These are phyloP conservation scores for Parnassius smintheus DNA, from an alignment of 2,888 invertebrate genomes.

Conservation along the genomic window DNA sequence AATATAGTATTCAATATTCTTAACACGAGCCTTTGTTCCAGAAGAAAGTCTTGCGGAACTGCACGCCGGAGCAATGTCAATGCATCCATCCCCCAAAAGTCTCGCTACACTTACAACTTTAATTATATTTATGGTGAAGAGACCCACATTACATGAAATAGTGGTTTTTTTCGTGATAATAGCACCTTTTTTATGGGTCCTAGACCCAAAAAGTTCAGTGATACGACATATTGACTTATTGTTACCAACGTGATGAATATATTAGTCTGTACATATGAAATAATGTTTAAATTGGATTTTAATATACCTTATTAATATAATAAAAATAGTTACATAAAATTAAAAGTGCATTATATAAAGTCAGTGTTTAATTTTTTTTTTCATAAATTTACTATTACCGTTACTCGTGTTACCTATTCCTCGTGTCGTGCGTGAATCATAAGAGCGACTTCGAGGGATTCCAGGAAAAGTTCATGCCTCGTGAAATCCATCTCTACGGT, in stretches of 20 bases:
- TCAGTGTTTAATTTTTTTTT: not conserved
- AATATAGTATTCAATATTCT: not conserved
- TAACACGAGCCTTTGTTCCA: slow-evolving; percentile 60
- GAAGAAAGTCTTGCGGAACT: slow-evolving; percentile 78
- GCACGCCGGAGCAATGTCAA: slow-evolving; percentile 57
- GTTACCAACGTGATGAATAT: slow-evolving; percentile 68
- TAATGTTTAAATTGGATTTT: slow-evolving; percentile 31
- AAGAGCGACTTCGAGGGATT: too few relatives aligned
- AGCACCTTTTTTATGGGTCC: slow-evolving; percentile 42
- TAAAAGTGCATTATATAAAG: slow-evolving; percentile 50
- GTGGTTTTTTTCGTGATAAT: slow-evolving; percentile 50
- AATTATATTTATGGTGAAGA: slow-evolving; percentile 35
- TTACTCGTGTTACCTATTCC: too few relatives aligned
- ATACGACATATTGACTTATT: slow-evolving; percentile 44
- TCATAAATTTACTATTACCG: not conserved
- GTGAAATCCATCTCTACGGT: too few relatives aligned
- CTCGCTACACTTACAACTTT: slow-evolving; percentile 40
- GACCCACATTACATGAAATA: slow-evolving; percentile 44
- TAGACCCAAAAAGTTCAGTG: slow-evolving; percentile 45
- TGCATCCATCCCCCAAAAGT: slow-evolving; percentile 48
- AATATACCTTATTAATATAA: slow-evolving; percentile 51
- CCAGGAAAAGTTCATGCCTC: too few relatives aligned
- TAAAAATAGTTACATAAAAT: slow-evolving; percentile 64
- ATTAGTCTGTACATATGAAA: slow-evolving; percentile 46
- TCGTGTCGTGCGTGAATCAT: too few relatives aligned